phyloP scores from a whole-genome alignment of 2,113 vertebrate species.

The Menura novaehollandiae region DNA sequence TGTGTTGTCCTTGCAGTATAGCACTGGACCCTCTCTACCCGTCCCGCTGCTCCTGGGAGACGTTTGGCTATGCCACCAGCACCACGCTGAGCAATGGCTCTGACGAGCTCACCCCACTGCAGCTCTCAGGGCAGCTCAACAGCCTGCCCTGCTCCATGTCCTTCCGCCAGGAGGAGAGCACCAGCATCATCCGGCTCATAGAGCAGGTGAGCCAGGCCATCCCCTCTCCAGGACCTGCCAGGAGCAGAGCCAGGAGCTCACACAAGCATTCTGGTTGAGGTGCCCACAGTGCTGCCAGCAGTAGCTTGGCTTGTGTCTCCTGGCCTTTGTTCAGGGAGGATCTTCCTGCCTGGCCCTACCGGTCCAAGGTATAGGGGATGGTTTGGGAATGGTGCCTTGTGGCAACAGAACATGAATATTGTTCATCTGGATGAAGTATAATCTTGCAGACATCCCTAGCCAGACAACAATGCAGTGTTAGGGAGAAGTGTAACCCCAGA shows the following conservation, averaged over 20 bases:
- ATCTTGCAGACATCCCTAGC: background rate
- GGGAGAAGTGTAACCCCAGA: background rate
- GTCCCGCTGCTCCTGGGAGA: conserved; percentile 98
- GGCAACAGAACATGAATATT: background rate
- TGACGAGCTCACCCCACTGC: conserved; percentile 85
- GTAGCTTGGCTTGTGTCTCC: background rate
- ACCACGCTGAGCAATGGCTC: conserved; percentile 74
- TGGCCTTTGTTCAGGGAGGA: background rate
- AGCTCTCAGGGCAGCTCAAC: conserved; percentile 90
- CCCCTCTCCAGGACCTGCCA: background rate
- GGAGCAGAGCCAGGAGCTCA: background rate
- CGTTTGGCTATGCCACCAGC: conserved; percentile 89
- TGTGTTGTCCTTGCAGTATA: conserved; percentile 75
- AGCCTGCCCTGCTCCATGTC: conserved; percentile 91
- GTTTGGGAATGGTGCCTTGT: background rate
- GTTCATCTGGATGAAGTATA: background rate
- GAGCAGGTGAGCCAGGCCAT: conserved; percentile 81
- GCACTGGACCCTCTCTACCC: conserved; percentile 95
- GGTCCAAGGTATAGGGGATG: background rate
- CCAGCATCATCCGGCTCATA: conserved; percentile 95
- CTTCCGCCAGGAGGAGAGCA: conserved; percentile 93
- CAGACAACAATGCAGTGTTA: background rate
- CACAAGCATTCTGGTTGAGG: background rate
- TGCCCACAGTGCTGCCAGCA: background rate
- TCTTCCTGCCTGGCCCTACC: background rate